These are phyloP conservation scores for Stomatorhinus walkeri DNA, from an alignment of 2,797 vertebrate genomes.

Conservation along the genomic window DNA sequence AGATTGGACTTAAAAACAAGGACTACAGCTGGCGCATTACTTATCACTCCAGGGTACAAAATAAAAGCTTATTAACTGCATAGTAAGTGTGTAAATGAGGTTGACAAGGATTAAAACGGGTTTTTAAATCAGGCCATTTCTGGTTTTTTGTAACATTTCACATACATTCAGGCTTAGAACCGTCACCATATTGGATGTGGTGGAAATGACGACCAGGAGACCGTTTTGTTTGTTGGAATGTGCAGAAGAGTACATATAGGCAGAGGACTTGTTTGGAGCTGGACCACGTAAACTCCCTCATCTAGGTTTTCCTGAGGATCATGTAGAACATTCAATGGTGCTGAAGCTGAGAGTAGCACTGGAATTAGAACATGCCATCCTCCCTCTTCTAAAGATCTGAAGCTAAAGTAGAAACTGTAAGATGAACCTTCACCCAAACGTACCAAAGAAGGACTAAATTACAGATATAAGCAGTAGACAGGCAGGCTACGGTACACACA, in stretches of 20 bases:
- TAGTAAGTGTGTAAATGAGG: background rate
- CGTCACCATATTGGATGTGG: background rate
- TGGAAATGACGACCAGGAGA: background rate
- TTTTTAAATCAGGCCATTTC: background rate
- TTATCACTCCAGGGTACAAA: background rate
- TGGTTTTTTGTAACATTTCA: background rate
- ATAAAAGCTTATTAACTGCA: background rate
- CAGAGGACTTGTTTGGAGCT: no score
- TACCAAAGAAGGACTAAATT: slow-evolving; percentile 50
- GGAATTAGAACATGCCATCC: background rate
- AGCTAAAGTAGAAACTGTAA: slow-evolving; percentile 35
- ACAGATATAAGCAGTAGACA: slow-evolving; percentile 15
- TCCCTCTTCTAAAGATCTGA: background rate
- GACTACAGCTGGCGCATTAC: background rate
- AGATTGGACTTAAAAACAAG: background rate
- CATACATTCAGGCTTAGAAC: background rate
- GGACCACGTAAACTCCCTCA: background rate
- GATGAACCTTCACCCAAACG: slow-evolving; percentile 44
- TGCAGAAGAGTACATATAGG: background rate
- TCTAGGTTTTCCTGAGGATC: background rate
- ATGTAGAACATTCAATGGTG: background rate
- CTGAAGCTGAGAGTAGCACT: background rate
- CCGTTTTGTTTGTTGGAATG: background rate
- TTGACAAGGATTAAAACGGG: background rate
- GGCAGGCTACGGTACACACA: slow-evolving; percentile 34